Evolutionary conservation across 2,113 vertebrate species (phyloP), one percentile per base, ranked within the genome.

Genomic region (Meleagris gallopavo): DNA sequence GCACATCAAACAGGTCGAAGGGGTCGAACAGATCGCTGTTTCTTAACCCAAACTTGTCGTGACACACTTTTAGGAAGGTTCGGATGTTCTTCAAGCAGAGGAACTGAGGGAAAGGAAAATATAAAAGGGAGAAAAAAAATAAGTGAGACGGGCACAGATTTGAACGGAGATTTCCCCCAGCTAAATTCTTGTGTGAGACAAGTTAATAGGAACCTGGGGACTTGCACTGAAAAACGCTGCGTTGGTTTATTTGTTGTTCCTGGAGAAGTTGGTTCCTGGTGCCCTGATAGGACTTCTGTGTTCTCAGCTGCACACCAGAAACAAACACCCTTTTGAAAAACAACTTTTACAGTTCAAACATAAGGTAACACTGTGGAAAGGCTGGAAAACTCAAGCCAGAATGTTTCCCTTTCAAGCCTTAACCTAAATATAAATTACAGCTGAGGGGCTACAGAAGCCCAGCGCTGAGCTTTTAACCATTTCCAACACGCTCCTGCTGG

Each of bases 21-120:
- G 99, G 99, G 94, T 99, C 99, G 5, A 99, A 99, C 11, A 99
- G 98, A 84, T 99, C 99, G 0, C 99, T 99, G 98, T 98, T 99
- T 50, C 99, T 97, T 32, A 99, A 95, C 29, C 98, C 98, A 3
- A 99, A 99, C 84, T 98, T 99, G 93, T 99, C 99, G 0, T 99
- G 99, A 81, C 99, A 99, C 74, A 99, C 99, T 93, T 99, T 99
- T 1, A 99, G 98, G 97, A 99, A 99, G 3, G 99, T 99, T 40
- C 99, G 97, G 88, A 99, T 99, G 95, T 99, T 99, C 98, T 99
- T 99, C 98, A 99, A 38, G 43, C 99, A 99, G 82, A 99, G 98
- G 83, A 99, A 99, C 99, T 99, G 94, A 3, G 38, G 61, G 18
- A 38, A 61, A 38, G 82, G 69, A 71, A 32, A 79, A 36, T 17